These are phyloP conservation scores for Alexandromys fortis DNA, from an alignment of 2,113 vertebrate genomes.

Conservation along the genomic window DNA sequence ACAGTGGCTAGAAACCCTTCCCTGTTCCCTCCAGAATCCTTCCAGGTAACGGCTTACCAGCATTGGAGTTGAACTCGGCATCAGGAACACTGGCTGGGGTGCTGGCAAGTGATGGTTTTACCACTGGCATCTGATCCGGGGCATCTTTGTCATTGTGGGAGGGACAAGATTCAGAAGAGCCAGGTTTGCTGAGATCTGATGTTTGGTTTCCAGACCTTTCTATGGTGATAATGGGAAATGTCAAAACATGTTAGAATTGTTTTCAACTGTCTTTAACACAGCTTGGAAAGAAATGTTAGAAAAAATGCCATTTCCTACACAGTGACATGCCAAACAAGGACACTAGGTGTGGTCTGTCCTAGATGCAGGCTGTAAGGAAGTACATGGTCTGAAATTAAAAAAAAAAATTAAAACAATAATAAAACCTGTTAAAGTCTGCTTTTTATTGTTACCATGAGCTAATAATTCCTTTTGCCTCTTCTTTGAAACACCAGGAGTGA, in stretches of 20 bases:
- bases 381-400: not conserved
- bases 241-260: slow-evolving; percentile 75
- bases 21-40: slow-evolving; percentile 61
- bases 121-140: slow-evolving; percentile 59
- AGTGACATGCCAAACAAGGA: not conserved
- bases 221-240: slow-evolving; percentile 80
- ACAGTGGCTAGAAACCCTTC: not conserved
- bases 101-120: slow-evolving; percentile 6
- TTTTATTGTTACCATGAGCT: not conserved
- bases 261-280: slow-evolving; percentile 76
- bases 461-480: not conserved
- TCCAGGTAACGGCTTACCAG: slow-evolving; percentile 69
- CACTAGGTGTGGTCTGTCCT: not conserved
- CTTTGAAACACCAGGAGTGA: slow-evolving; percentile 14
- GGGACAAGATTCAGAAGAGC: slow-evolving; percentile 67
- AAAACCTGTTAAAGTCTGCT: not conserved
- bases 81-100: slow-evolving; percentile 25
- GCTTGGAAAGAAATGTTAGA: slow-evolving; percentile 73
- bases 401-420: slow-evolving; percentile 19
- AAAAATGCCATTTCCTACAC: slow-evolving; percentile 55
- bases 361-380: not conserved
- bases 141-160: slow-evolving; percentile 21
- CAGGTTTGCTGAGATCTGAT: slow-evolving; percentile 65
- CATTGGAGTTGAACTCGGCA: slow-evolving; percentile 60
- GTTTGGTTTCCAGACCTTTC: slow-evolving; percentile 72